phyloP scores from a whole-genome alignment of 2,113 vertebrate species.

The Lasiurus cinereus region DNA sequence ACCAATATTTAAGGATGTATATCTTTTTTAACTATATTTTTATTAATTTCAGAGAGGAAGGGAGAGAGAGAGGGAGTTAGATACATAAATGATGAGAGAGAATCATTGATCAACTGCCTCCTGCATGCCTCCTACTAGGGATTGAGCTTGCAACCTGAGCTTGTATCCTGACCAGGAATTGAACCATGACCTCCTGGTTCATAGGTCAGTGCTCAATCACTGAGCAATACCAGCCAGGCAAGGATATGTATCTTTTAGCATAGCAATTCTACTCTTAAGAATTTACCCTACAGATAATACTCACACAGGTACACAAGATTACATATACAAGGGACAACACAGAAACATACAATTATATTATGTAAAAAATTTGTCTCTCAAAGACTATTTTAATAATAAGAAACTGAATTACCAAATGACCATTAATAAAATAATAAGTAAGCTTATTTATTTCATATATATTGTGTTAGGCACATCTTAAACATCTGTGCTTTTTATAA shows the following conservation, averaged over 20 bases:
- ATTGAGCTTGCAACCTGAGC: too few species aligned
- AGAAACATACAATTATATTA: not conserved
- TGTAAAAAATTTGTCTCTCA: not conserved
- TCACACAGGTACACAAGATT: not conserved
- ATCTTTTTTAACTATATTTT: not conserved
- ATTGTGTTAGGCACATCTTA: constrained; percentile 3
- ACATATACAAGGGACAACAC: not conserved
- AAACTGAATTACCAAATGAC: not conserved
- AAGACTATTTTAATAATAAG: constrained; percentile 13
- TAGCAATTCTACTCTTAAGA: not conserved
- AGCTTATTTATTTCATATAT: constrained; percentile 12
- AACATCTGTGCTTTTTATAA: not conserved
- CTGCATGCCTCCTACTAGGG: too few species aligned
- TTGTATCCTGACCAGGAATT: too few species aligned
- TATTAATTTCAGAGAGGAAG: too few species aligned
- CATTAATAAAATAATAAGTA: constrained; percentile 22
- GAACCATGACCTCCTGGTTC: too few species aligned
- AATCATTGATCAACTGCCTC: too few species aligned
- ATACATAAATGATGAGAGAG: too few species aligned
- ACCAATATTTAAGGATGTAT: not conserved
- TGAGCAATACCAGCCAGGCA: too few species aligned
- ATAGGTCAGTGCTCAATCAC: too few species aligned
- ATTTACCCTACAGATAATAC: not conserved
- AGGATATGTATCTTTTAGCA: not conserved
- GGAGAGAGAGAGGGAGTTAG: too few species aligned